Percentiles rank a stretch among this genome's conserved stretches.
These are phyloP conservation scores for Sebastes diploproa DNA, from an alignment of 2,797 vertebrate species.

Conservation along the genomic window DNA sequence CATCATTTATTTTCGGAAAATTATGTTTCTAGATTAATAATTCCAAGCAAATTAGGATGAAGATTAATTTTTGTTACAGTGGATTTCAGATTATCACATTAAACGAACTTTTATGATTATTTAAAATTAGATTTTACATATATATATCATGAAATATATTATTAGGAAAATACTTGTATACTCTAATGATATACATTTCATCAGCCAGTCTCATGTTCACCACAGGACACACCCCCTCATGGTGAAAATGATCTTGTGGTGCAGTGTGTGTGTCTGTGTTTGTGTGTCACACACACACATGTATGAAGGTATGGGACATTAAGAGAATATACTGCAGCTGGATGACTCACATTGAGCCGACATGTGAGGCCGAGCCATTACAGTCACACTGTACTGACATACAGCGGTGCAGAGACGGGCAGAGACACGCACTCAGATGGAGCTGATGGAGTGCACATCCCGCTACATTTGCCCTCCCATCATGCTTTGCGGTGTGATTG, in stretches of 20 bases:
- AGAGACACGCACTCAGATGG: not conserved
- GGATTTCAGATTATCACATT: too few species aligned
- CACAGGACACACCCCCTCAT: not conserved
- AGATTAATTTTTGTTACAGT: too few species aligned
- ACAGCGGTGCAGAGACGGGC: not conserved
- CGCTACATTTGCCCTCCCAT: conserved; percentile 54
- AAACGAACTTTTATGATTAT: too few species aligned
- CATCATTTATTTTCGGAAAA: not conserved
- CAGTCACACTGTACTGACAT: conserved; percentile 14
- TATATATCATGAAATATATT: not conserved
- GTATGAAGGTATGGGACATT: not conserved
- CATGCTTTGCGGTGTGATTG: conserved; percentile 66
- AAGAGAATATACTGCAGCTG: conserved; percentile 13
- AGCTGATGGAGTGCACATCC: conserved; percentile 42
- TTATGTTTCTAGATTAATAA: not conserved
- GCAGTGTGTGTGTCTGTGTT: conserved; percentile 4
- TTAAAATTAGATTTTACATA: not conserved
- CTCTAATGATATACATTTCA: not conserved
- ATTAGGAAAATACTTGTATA: not conserved
- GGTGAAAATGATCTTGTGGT: not conserved
- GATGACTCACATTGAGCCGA: conserved; percentile 49
- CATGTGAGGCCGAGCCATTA: conserved; percentile 28
- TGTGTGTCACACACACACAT: not conserved
- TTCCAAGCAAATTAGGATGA: not conserved
- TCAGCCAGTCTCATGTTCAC: not conserved